A percentile compares a stretch with the other conserved stretches of the same genome.
These are phyloP conservation scores for Homalodisca vitripennis DNA, from an alignment of 1,140 invertebrate genomes.

Conservation along the genomic window DNA sequence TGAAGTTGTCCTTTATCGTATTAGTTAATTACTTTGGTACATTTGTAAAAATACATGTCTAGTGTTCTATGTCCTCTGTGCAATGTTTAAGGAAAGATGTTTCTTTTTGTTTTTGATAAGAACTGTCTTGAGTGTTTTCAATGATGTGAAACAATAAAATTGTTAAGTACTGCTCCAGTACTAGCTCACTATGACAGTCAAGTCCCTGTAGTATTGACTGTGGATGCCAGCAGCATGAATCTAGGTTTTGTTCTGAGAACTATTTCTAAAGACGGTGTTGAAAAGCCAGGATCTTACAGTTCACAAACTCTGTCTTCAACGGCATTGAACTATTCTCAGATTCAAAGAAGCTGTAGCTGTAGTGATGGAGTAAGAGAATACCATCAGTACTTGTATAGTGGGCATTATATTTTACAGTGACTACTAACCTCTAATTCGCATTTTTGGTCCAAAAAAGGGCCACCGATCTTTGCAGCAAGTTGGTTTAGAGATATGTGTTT, in stretches of 20 bases:
- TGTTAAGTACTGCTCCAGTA: neutral
- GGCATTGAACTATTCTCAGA: neutral
- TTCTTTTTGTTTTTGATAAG: constrained; percentile 15
- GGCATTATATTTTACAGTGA: no score
- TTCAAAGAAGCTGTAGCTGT: neutral
- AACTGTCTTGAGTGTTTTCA: constrained; percentile 6
- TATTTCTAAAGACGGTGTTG: neutral
- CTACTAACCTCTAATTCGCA: no score
- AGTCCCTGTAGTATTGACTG: neutral
- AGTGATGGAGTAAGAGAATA: no score
- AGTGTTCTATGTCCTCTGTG: no score
- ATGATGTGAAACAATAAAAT: neutral
- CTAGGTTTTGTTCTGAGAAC: constrained; percentile 2
- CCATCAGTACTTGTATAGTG: no score
- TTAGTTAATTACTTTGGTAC: no score
- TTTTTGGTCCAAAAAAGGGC: no score
- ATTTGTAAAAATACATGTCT: no score
- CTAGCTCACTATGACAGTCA: constrained; percentile 1
- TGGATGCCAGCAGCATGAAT: neutral
- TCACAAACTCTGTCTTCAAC: neutral
- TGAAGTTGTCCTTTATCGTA: no score
- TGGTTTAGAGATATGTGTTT: constrained; percentile 44
- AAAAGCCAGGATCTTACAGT: neutral
- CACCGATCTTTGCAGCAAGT: constrained; percentile 44
- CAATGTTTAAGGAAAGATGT: neutral